Evolutionary conservation across 2,797 vertebrate genomes (phyloP), one percentile per base, ranked within the genome.

Genomic region (Halcyon leucocephala): DNA sequence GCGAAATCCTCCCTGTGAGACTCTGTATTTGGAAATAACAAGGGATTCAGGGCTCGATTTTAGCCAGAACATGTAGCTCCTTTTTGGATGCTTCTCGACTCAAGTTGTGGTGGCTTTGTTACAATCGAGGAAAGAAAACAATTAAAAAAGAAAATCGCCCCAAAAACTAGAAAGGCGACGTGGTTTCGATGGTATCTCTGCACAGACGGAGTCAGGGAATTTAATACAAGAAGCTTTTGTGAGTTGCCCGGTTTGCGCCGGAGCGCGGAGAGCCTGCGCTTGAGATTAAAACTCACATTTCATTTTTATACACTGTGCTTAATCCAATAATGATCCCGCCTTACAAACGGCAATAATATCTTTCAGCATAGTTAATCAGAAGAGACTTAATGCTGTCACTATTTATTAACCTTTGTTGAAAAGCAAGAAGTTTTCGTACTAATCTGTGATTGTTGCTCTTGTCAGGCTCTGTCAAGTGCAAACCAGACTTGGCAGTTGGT

Each of bases 321-420:
- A 99, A 99, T 99, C 99, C 99, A 99, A 98, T 99, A 99, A 99
- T 98, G 98, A 99, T 99, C 98, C 99, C 98, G 97, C 98, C 98
- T 99, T 99, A 98, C 98, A 98, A 99, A 99, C 97, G 97, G 98
- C 98, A 97, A 98, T 99, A 98, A 99, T 99, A 99, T 99, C 98
- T 99, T 98, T 98, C 98, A 98, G 98, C 99, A 98, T 98, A 98
- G 98, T 99, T 99, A 99, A 99, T 99, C 98, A 99, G 99, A 99
- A 98, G 97, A 97, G 99, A 99, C 99, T 99, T 99, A 99, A 99
- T 98, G 98, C 98, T 99, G 99, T 99, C 99, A 98, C 99, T 99
- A 98, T 99, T 98, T 99, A 99, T 99, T 99, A 99, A 99, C 99
- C 99, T 99, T 99, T 98, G 98, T 98, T 98, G 99, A 99, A 99